Evolutionary conservation across 2,797 vertebrate genomes (phyloP).

Genomic region (Crenichthys baileyi): DNA sequence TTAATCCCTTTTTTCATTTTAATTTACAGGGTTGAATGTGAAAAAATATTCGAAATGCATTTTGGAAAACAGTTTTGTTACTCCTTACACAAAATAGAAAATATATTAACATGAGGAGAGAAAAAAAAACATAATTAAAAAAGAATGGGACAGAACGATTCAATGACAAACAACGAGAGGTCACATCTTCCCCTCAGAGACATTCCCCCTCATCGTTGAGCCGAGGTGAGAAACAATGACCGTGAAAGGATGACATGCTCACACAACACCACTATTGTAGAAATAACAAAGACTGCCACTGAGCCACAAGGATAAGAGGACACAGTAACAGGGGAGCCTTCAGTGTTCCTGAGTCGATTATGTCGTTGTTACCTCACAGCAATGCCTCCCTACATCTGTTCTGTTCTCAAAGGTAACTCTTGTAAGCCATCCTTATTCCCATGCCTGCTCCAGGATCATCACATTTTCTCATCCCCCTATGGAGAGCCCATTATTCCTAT

Average conservation of each 20-base stretch:
- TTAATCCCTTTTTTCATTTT: not conserved
- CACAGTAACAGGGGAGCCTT: conserved; percentile 67
- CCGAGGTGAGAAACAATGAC: conserved; percentile 78
- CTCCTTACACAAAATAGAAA: not conserved
- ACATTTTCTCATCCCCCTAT: conserved; percentile 35
- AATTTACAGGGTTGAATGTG: not conserved
- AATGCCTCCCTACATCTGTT: conserved; percentile 58
- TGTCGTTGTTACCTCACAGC: conserved; percentile 70
- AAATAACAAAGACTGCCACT: conserved; percentile 72
- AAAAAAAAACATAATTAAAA: conserved; percentile 8
- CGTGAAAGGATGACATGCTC: conserved; percentile 76
- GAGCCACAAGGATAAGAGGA: conserved; percentile 78
- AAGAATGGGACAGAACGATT: conserved; percentile 20
- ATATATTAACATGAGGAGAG: not conserved
- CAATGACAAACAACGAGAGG: conserved; percentile 49
- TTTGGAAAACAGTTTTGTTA: not conserved
- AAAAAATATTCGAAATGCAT: not conserved
- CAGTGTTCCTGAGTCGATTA: conserved; percentile 76
- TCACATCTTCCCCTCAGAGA: conserved; percentile 57
- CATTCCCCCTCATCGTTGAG: conserved; percentile 53
- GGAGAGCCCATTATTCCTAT: not conserved
- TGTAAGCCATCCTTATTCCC: conserved; percentile 40
- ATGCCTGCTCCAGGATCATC: conserved; percentile 28
- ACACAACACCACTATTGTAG: conserved; percentile 70
- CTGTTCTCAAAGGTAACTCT: conserved; percentile 63